Conservation (phyloP, 2,113 vertebrate species). For the Tragulus kanchil region DNA sequence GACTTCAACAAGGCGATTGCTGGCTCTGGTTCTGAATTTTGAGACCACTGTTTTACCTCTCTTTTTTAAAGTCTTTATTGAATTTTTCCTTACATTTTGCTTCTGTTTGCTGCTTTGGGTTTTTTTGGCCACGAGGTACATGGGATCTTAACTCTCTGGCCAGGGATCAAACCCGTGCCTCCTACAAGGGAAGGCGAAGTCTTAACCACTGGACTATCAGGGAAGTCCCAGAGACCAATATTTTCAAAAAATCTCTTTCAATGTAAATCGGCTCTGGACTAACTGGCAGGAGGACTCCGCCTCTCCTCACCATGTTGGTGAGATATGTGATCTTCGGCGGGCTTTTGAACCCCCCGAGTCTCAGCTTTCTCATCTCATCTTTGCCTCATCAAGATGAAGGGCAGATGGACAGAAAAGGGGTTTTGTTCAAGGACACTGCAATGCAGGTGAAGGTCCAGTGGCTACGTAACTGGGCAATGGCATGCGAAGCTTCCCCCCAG, state of each 20-base stretch:
- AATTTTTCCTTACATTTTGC: background rate
- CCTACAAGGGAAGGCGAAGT: background rate
- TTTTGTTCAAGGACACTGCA: background rate
- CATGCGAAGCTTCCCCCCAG: background rate
- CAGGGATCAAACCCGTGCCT: background rate
- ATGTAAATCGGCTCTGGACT: background rate
- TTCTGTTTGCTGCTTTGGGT: background rate
- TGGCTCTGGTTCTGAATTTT: constrained; percentile 16
- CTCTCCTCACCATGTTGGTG: background rate
- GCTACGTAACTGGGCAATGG: background rate
- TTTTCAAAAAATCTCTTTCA: background rate
- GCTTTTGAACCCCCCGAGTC: background rate
- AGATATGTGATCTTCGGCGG: background rate
- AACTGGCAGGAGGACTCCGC: background rate
- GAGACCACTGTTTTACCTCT: background rate
- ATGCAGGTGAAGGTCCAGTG: background rate
- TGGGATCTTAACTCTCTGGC: background rate
- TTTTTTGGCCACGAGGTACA: background rate
- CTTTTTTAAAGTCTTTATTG: background rate
- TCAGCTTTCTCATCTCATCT: background rate
- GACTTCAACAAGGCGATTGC: constrained; percentile 12
- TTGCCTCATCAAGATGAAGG: background rate
- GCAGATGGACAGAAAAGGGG: background rate
- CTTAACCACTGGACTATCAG: background rate
- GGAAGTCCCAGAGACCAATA: accelerated